Percentiles rank a stretch among this genome's conserved stretches.
Evolutionary conservation across 2,113 vertebrate genomes (phyloP).

Genomic region (Saiga tatarica): DNA sequence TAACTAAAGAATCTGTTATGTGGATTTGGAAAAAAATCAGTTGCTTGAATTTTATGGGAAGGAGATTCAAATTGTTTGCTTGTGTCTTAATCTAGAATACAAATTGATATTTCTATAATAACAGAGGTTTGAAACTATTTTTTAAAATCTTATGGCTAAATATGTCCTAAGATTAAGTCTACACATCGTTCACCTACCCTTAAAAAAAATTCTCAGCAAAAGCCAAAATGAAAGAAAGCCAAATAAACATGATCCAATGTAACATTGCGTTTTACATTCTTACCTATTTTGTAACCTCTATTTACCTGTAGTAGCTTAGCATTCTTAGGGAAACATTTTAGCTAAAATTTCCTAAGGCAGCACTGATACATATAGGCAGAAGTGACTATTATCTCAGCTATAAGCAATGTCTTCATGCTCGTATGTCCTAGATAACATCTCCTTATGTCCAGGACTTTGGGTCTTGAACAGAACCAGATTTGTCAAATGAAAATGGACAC

Average conservation of each 20-base stretch:
- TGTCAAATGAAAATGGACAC: background rate
- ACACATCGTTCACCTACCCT: background rate
- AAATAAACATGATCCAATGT: background rate
- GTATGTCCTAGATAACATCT: background rate
- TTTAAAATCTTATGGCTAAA: conserved; percentile 15
- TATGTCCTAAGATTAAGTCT: background rate
- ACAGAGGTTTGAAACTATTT: background rate
- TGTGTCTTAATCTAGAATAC: background rate
- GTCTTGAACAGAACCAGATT: background rate
- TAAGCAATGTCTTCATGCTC: background rate
- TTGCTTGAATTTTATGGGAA: conserved; percentile 36
- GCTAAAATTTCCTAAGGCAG: background rate
- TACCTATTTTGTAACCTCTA: background rate
- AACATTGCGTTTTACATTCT: background rate
- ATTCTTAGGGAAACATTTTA: background rate
- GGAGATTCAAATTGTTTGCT: background rate
- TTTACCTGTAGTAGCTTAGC: background rate
- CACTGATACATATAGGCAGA: background rate
- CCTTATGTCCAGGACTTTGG: background rate
- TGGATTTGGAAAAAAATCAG: background rate
- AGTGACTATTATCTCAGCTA: background rate
- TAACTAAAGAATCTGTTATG: background rate
- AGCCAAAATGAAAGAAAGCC: background rate
- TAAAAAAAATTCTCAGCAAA: background rate
- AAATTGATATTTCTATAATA: background rate